A percentile compares a stretch with the other conserved stretches of the same genome.
Conservation (phyloP, 2,113 vertebrate species). For the Synodontis membranacea region DNA sequence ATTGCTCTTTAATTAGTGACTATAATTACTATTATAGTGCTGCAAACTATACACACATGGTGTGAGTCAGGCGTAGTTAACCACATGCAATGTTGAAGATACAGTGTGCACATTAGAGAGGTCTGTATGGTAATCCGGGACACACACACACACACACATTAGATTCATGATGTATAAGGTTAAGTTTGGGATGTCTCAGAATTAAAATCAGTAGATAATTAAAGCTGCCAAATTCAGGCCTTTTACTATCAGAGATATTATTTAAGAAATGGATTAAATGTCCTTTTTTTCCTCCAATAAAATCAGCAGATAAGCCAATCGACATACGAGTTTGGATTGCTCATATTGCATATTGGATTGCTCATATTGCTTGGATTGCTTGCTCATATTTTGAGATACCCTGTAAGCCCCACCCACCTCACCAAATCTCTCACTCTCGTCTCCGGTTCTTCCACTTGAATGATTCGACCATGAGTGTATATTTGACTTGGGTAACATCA, state of each 20-base stretch:
- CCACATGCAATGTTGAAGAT: not conserved
- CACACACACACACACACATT: no score
- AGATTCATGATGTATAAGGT: not conserved
- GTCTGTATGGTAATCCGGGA: not conserved
- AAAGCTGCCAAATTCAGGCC: not conserved
- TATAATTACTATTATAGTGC: not conserved
- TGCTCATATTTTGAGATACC: no score
- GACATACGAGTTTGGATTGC: no score
- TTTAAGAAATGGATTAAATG: no score
- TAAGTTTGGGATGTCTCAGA: not conserved
- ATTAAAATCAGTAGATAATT: not conserved
- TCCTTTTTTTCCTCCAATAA: no score
- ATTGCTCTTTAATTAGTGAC: conserved; percentile 5
- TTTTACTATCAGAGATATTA: no score
- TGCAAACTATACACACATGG: not conserved
- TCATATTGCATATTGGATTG: no score
- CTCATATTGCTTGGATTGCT: no score
- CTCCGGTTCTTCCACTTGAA: not conserved
- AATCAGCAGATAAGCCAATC: no score
- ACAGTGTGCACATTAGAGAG: not conserved
- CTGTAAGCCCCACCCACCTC: not conserved
- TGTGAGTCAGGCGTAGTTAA: conserved; percentile 8
- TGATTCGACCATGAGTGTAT: not conserved
- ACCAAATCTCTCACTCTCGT: not conserved
- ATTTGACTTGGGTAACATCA: not conserved